Evolutionary conservation across 2,113 vertebrate species (phyloP), one percentile per base, ranked within the genome.

Genomic region (Hystrix brachyura): DNA sequence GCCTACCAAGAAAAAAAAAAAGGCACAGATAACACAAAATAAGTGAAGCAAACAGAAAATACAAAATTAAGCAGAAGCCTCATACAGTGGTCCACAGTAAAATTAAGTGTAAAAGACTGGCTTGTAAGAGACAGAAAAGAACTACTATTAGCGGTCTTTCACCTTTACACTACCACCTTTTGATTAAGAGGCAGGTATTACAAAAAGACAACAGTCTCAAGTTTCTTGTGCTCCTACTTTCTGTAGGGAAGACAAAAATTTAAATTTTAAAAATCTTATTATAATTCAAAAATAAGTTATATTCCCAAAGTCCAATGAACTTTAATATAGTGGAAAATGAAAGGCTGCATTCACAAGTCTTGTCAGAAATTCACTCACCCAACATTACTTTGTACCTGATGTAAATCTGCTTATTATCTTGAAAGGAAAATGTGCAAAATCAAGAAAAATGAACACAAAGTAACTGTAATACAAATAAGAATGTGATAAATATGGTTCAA

Each of bases 341-440:
- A 32, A 94, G 13, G 4, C 88, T 95, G 51, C 25, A 48, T 34
- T 55, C 5, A 27, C 34, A 87, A 80, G 14, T 76, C 23, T 67
- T 92, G 53, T 81, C 43, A 94, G 27, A 94, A 43, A 72, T 64
- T 85, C 13, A 87, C 27, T 79, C n/a, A 86, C 0, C 23, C 55
- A 84, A 43, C 17, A 92, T 15, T 91, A 67, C n/a, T 46, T 91
- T 89, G 27, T 81, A 29, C n/a, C 43, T 89, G 9, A 92, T 67
- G 81, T 32, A 67, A 94, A 89, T 80, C 59, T 90, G 5, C 34
- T 90, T 72, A 81, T 81, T 91, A 85, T n/a, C 57, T 69, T 87
- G 1, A 69, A 93, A 94, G 18, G 14, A 48, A 87, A 91, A 71
- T 82, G 43, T 74, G 15, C 23, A 93, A 94, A 97, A 85, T 78